These are phyloP conservation scores for Ciconia stormi DNA, from an alignment of 2,113 vertebrate genomes.

Conservation along the genomic window DNA sequence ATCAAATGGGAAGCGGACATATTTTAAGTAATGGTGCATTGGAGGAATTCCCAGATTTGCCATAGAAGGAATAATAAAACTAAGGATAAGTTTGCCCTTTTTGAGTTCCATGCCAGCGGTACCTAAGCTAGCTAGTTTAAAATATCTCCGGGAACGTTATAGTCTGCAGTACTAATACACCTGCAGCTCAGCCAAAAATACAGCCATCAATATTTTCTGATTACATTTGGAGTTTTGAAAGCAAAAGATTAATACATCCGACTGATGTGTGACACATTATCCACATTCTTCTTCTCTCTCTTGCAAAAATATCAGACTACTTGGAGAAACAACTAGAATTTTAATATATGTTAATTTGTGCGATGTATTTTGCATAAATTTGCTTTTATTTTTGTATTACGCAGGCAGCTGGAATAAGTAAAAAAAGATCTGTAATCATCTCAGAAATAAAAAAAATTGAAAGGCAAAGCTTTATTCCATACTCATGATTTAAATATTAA, in stretches of 20 bases:
- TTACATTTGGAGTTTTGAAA: not conserved
- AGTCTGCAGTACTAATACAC: not conserved
- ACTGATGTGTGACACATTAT: not conserved
- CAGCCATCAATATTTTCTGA: not conserved
- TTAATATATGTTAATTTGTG: not conserved
- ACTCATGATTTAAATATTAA: not conserved
- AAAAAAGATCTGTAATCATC: not conserved
- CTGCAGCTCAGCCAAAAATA: not conserved
- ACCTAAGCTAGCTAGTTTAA: not conserved
- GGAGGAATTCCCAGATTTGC: slow-evolving; percentile 18
- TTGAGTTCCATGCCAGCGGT: not conserved
- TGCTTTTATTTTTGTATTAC: slow-evolving; percentile 11
- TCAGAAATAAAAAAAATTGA: not conserved
- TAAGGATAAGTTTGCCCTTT: not conserved
- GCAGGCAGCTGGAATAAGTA: slow-evolving; percentile 6
- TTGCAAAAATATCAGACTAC: not conserved
- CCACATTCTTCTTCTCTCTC: not conserved
- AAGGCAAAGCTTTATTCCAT: not conserved
- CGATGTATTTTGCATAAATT: slow-evolving; percentile 27
- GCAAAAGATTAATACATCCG: not conserved
- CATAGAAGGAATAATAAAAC: not conserved
- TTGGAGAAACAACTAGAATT: not conserved
- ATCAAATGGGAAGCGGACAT: not conserved
- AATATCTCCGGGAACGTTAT: not conserved
- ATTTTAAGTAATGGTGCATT: not conserved